Base-by-base conservation (phyloP, 1,140 invertebrate species). In the Saccostrea cuccullata region DNA sequence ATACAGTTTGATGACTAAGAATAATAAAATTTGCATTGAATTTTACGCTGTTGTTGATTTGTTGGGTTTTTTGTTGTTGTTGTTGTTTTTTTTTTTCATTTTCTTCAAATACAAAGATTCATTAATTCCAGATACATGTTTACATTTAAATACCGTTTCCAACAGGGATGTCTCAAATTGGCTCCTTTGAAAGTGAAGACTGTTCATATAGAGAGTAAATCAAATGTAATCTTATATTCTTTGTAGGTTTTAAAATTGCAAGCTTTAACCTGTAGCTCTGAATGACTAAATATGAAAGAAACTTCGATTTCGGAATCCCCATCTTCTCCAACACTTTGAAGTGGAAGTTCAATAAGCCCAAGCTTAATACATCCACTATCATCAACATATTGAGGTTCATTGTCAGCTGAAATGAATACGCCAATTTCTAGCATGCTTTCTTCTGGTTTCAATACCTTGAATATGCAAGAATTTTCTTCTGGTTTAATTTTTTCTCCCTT, bases 271-370 rank as follows among this genome's bases (percentile, higher is more conserved):
- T 23, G 82, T 12, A 89, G 55, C 26, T 87, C 86, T 55, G 88
- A 87, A 15, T 84, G 85, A 0, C 88, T 86, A 83, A 89, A 89
- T 26, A 89, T 60, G 13, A 89, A 17, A 8, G 88, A 77, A 58
- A 87, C 88, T 55, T 89, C 88, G 20, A 89, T 64, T 55, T 89
- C 86, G 6, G 6, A 55, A 64, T 36, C 60, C 1, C 36, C 23
- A 20, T n/a, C n/a, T n/a, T 11, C 15, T 3, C 47, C n/a, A n/a
- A n/a, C n/a, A n/a, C n/a, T n/a, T n/a, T n/a, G n/a, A n/a, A 55
- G 55, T 20, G 82, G 82, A 55, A 83, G 13, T 9, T 36, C 23
- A 17, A 83, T 0, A 4, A 13, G 12, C 20, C 82, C 55, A 85
- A 85, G 56, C 12, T 56, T 60, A 11, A 20, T 60, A 56, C 85